Evolutionary conservation across 2,888 invertebrate genomes (phyloP).

Genomic region (Gerosis bhagava): DNA sequence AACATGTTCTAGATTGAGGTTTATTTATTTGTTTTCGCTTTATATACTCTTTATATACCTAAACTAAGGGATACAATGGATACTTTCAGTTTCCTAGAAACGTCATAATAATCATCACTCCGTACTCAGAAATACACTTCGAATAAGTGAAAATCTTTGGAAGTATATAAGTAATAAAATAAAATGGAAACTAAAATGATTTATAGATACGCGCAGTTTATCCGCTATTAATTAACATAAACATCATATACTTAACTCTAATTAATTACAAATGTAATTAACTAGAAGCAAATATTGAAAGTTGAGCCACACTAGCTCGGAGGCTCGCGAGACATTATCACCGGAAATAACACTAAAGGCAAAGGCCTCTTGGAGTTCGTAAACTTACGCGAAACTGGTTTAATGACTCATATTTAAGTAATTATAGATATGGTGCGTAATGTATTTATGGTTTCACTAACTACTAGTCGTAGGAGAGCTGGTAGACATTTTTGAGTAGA

Average conservation of each 20-base stretch:
- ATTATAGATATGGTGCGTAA: too few species aligned
- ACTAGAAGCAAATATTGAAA: conserved; percentile 13
- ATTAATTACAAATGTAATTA: conserved; percentile 11
- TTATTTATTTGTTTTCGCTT: too few species aligned
- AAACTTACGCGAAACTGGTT: conserved; percentile 7
- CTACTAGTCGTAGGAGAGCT: too few species aligned
- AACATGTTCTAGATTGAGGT: too few species aligned
- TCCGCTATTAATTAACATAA: conserved; percentile 3
- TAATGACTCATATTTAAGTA: conserved; percentile 6
- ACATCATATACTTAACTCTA: not conserved
- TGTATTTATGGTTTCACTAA: too few species aligned
- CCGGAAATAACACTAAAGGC: conserved; percentile 16
- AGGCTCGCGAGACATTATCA: conserved; percentile 11
- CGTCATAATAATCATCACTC: too few species aligned
- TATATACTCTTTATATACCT: too few species aligned
- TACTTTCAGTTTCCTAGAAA: too few species aligned
- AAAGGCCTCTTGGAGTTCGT: conserved; percentile 2
- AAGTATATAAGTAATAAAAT: too few species aligned
- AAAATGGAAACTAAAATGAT: not conserved
- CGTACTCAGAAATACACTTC: not conserved
- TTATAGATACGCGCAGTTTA: not conserved
- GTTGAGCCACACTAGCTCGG: conserved; percentile 1
- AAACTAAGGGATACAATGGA: too few species aligned
- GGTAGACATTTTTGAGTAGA: too few species aligned
- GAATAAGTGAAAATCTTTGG: too few species aligned